Base-by-base conservation (phyloP, 2,797 vertebrate species). In the Sebastes umbrosus region DNA sequence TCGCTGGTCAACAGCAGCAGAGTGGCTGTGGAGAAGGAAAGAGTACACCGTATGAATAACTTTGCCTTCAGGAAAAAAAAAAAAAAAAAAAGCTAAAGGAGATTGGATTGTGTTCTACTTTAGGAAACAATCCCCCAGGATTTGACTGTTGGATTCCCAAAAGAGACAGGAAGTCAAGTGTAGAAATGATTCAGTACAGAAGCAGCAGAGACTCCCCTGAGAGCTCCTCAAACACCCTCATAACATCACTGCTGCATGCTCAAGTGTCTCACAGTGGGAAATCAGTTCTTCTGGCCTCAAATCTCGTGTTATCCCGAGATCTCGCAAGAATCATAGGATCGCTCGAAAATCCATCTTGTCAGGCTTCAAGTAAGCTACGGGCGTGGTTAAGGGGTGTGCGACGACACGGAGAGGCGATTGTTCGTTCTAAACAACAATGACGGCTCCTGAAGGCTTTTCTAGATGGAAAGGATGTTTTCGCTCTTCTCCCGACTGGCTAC, bases 111-210 rank as follows among this genome's bases (percentile, higher is more conserved):
- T 69, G 80, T 54, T 82, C 75, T 46, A 75, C 84, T 75, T 82
- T 64, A 64, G 63, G 68, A 79, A 63, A 60, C 34, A 50, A 63
- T 75, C 84, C 84, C 84, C 43, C 22, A 34, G 75, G 84, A 85
- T 73, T 55, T 46, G 25, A 55, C 43, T 66, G 31, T 22, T 67
- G 43, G 39, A 72, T 79, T 82, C 76, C 57, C 72, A 73, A 63
- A 76, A 75, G 79, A 77, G 63, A 68, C 72, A 82, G 63, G 59
- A 70, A 85, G 75, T 82, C 72, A 82, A 79, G 75, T 76, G 75
- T 63, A 65, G 84, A 73, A 79, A 82, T 79, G 50, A 75, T 82
- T 82, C 39, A 65, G 63, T 69, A 46, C 22, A 75, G 69, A 75
- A 32, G 84, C 46, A 75, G 57, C 57, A 64, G 71, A 69, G 24